Conservation (phyloP, 2,113 vertebrate genomes). For the Mastomys natalensis region DNA sequence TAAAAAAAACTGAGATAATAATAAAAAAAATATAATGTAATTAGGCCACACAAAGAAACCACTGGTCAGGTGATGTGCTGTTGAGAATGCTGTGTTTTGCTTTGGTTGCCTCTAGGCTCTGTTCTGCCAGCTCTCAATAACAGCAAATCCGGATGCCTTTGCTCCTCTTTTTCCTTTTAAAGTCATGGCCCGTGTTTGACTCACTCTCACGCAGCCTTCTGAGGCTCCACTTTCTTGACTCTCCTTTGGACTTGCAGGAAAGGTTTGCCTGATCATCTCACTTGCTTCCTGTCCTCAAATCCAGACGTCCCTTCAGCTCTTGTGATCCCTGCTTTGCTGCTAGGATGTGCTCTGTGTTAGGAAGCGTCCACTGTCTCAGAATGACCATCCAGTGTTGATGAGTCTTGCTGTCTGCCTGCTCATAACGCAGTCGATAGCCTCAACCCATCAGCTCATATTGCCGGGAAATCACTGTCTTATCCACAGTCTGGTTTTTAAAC, state of each 20-base stretch:
- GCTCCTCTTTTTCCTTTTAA: conserved; percentile 30
- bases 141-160: background rate
- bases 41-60: background rate
- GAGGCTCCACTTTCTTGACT: background rate
- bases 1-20: background rate
- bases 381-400: background rate
- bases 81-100: background rate
- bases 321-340: background rate
- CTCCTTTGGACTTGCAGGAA: background rate
- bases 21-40: background rate
- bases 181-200: background rate
- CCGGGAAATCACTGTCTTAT: too few relatives aligned
- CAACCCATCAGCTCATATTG: too few relatives aligned
- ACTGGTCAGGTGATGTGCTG: background rate
- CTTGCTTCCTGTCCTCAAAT: background rate
- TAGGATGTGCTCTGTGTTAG: background rate
- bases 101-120: background rate
- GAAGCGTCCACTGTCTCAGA: background rate
- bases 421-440: too few relatives aligned
- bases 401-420: background rate
- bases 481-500: too few relatives aligned
- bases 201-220: background rate
- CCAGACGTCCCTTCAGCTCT: background rate
- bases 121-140: conserved; percentile 9
- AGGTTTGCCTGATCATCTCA: background rate